phyloP scores from a whole-genome alignment of 2,797 vertebrate species.

The Loris lydekkerianus region DNA sequence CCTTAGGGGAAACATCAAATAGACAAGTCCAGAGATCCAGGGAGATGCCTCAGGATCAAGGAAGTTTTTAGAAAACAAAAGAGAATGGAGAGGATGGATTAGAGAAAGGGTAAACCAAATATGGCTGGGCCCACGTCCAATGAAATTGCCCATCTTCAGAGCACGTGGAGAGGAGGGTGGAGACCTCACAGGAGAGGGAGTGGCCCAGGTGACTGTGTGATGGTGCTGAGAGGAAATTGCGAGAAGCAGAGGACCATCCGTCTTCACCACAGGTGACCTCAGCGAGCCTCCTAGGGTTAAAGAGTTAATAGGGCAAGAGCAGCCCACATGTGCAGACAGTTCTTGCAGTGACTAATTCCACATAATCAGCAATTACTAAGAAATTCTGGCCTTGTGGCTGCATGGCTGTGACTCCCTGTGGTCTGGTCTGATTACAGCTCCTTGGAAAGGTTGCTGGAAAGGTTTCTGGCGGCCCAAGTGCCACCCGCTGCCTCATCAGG shows the following conservation, averaged over 20 bases:
- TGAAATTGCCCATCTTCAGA: background rate
- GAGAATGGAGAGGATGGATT: background rate
- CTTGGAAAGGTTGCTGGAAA: background rate
- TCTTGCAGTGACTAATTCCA: background rate
- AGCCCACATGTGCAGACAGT: background rate
- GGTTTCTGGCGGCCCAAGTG: background rate
- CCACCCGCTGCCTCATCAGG: background rate
- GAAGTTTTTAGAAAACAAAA: conserved; percentile 8
- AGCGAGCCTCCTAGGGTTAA: background rate
- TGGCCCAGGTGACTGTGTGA: background rate
- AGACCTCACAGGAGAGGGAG: no score
- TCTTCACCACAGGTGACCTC: background rate
- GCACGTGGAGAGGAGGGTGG: no score
- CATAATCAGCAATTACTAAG: background rate
- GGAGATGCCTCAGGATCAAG: background rate
- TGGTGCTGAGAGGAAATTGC: background rate
- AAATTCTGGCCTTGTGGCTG: background rate
- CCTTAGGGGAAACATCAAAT: background rate
- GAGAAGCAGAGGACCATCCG: background rate
- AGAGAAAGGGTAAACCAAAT: background rate
- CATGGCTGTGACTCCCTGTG: background rate
- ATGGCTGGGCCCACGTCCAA: no score
- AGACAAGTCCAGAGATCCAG: background rate
- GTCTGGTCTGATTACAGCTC: conserved; percentile 1
- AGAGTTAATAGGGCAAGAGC: background rate